Percentiles rank a stretch among this genome's conserved stretches.
These are phyloP conservation scores for Cinclus cinclus DNA, from an alignment of 2,113 vertebrate species.

Conservation along the genomic window DNA sequence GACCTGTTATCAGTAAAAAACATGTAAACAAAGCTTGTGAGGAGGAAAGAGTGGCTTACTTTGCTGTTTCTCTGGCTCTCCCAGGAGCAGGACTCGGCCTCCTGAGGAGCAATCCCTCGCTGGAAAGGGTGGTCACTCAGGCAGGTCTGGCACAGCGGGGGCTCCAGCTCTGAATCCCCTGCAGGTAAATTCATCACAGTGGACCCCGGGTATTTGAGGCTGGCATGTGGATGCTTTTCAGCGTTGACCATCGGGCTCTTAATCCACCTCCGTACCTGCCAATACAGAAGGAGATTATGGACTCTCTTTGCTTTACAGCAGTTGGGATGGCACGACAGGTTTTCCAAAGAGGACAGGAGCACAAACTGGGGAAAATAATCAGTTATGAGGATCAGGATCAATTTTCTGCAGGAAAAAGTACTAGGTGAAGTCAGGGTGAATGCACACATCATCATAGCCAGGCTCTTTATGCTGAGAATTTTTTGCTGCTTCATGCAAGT, in stretches of 20 bases:
- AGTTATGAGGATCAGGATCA: neutral
- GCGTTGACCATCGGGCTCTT: slow-evolving; percentile 86
- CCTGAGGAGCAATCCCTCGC: slow-evolving; percentile 72
- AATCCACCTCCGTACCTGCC: slow-evolving; percentile 94
- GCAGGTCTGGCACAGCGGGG: slow-evolving; percentile 79
- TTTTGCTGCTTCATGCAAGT: neutral
- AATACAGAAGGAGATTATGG: neutral
- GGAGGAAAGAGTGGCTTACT: slow-evolving; percentile 71
- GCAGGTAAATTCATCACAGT: slow-evolving; percentile 76
- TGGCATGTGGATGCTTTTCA: slow-evolving; percentile 85
- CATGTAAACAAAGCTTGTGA: neutral
- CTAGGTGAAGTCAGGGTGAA: neutral
- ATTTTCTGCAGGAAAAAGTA: neutral
- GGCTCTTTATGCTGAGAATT: neutral
- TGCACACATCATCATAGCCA: neutral
- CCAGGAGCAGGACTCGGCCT: slow-evolving; percentile 75
- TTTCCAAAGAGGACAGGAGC: neutral
- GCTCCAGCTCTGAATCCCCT: slow-evolving; percentile 80
- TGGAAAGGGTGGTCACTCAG: slow-evolving; percentile 78
- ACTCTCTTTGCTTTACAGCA: neutral
- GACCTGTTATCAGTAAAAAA: neutral
- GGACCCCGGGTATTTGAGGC: slow-evolving; percentile 80
- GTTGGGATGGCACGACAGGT: neutral
- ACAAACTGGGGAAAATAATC: neutral
- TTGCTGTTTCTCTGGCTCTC: slow-evolving; percentile 84